These are phyloP conservation scores for Schizothorax lantsangensis DNA, from an alignment of 2,797 vertebrate species.

Conservation along the genomic window DNA sequence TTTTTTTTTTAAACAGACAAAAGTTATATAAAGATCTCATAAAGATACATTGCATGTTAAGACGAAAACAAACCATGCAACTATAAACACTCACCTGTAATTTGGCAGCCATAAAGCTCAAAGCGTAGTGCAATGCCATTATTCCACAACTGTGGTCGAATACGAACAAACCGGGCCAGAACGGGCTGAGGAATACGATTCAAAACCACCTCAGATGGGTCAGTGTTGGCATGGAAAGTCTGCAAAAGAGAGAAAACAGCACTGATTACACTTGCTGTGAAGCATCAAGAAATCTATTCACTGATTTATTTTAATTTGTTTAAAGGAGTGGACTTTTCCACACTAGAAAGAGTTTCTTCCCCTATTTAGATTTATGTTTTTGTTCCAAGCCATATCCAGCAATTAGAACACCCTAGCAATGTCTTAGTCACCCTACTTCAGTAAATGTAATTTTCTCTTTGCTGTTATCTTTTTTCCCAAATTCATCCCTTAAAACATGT, in stretches of 20 bases:
- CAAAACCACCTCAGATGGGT: slow-evolving; percentile 91
- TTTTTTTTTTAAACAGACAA: neutral
- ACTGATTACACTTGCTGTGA: neutral
- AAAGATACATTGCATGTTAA: neutral
- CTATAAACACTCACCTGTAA: slow-evolving; percentile 51
- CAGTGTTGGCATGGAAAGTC: slow-evolving; percentile 92
- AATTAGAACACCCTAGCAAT: neutral
- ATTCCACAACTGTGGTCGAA: slow-evolving; percentile 93
- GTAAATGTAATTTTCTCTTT: slow-evolving; percentile 6
- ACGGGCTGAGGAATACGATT: slow-evolving; percentile 92
- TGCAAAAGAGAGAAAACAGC: slow-evolving; percentile 63
- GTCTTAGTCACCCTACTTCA: neutral
- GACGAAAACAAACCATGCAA: neutral
- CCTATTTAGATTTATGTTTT: neutral
- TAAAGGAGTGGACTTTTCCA: neutral
- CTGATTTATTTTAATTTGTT: too few species aligned
- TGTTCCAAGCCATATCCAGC: neutral
- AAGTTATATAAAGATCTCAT: neutral
- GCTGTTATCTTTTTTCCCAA: neutral
- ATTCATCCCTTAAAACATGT: neutral
- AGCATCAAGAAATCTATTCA: neutral
- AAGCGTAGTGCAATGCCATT: slow-evolving; percentile 92
- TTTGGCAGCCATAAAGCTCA: slow-evolving; percentile 83
- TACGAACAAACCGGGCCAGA: slow-evolving; percentile 90
- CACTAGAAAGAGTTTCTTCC: neutral